Evolutionary conservation across 2,797 vertebrate genomes (phyloP).

Genomic region (Sebastes trivittatus): DNA sequence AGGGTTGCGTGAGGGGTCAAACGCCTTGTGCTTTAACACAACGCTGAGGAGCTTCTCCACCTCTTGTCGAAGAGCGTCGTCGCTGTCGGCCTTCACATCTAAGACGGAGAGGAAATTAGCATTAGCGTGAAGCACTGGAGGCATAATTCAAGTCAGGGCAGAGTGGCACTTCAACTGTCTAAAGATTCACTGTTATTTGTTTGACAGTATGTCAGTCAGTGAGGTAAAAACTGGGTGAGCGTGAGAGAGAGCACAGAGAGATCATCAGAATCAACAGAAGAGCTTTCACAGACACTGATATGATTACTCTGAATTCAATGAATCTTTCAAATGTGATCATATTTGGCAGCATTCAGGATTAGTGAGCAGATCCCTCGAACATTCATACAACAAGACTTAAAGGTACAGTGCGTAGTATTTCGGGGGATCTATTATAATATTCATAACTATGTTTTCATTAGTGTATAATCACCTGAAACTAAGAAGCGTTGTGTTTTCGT

Average conservation of each 20-base stretch:
- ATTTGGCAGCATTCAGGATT: constrained; percentile 6
- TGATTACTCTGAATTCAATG: constrained; percentile 1
- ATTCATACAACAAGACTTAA: not conserved
- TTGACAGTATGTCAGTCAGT: not conserved
- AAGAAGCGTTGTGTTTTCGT: too few relatives aligned
- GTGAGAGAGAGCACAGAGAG: not conserved
- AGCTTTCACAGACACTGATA: not conserved
- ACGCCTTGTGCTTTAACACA: constrained; percentile 33
- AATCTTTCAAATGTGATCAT: not conserved
- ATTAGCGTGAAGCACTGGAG: not conserved
- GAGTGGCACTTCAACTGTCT: not conserved
- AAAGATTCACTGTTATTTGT: constrained; percentile 1
- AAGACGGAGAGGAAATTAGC: constrained; percentile 11
- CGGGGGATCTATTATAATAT: too few relatives aligned
- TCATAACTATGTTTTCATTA: too few relatives aligned
- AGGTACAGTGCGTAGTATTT: too few relatives aligned
- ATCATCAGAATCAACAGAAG: not conserved
- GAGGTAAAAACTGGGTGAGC: not conserved
- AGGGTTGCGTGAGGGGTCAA: constrained; percentile 6
- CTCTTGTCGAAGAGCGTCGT: constrained; percentile 30
- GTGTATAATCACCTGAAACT: too few relatives aligned
- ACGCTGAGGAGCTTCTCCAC: constrained; percentile 80
- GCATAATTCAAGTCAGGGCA: not conserved
- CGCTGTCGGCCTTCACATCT: constrained; percentile 60
- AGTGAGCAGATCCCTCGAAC: not conserved